Evolutionary conservation across 2,113 vertebrate species (phyloP).

Genomic region (Bubalus kerabau): DNA sequence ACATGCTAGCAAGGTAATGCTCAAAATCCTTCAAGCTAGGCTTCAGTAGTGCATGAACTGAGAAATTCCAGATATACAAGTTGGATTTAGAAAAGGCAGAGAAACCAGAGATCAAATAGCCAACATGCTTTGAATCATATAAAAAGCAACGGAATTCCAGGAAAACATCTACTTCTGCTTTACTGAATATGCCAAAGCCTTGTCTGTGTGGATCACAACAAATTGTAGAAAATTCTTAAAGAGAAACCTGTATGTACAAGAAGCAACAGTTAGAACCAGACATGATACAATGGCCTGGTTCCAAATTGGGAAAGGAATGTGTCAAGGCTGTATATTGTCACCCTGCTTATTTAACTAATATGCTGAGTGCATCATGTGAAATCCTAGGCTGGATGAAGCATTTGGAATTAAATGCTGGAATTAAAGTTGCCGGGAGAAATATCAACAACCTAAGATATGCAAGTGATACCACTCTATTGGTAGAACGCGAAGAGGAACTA

Average conservation of each 20-base stretch:
- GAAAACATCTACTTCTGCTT: not conserved
- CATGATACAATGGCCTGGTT: too few relatives aligned
- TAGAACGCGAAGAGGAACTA: not conserved
- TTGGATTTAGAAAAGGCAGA: not conserved
- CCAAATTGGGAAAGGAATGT: too few relatives aligned
- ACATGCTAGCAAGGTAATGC: not conserved
- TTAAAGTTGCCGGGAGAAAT: not conserved
- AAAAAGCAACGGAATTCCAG: not conserved
- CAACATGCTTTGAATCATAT: not conserved
- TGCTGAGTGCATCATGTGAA: too few relatives aligned
- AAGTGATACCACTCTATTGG: not conserved
- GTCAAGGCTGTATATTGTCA: too few relatives aligned
- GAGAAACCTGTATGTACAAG: not conserved
- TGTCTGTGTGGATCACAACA: not conserved
- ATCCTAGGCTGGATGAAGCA: too few relatives aligned
- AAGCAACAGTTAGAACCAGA: too few relatives aligned
- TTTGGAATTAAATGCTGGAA: not conserved
- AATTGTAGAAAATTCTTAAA: not conserved
- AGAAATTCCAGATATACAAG: not conserved
- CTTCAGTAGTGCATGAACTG: not conserved
- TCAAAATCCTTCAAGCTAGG: not conserved
- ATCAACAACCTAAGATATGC: not conserved
- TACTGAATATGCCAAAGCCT: not conserved
- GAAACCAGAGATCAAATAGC: not conserved
- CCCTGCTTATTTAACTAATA: too few relatives aligned